Evolutionary conservation across 2,113 vertebrate species (phyloP), one percentile per base, ranked within the genome.

Genomic region (Regulus satrapa): DNA sequence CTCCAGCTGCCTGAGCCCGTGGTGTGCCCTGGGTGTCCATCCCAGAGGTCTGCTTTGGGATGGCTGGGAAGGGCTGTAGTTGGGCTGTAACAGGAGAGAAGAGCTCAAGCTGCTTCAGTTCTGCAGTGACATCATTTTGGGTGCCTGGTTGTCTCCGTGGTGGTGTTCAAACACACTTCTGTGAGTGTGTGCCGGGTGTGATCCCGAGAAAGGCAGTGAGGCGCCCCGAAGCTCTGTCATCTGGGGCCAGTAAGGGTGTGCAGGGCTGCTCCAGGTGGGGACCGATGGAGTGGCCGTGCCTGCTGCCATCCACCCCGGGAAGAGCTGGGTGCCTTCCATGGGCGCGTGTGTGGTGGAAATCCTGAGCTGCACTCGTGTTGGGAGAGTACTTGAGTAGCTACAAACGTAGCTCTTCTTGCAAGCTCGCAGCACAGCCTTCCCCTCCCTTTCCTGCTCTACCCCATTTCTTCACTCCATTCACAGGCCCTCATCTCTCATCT

Each of bases 1-100:
- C 43, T 10, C 5, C 46, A 18, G 62, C 32, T 63, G 43, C 23
- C n/a, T 0, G 0, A 18, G 58, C 28, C 34, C 38, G 8, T 14
- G 2, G 51, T 3, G 4, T 0, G 0, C 26, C 9, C 12, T n/a
- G 0, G 2, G 10, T 32, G 40, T 29, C 5, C 8, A 0, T 25
- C 13, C 15, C 3, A 4, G 58, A 20, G 19, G 16, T 49, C 28
- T 20, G 41, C 29, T 26, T 55, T 14, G 36, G 43, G 55, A 18
- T 32, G 43, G 13, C n/a, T 23, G 26, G 23, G 18, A 72, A 58
- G 17, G 16, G n/a, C 40, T n/a, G 8, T 24, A 7, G 8, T 43
- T 20, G 64, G 59, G 14, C 51, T 40, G 0, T 18, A 31, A 7
- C 5, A 25, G 31, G 28, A 4, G 46, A 61, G 25, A 48, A 80